A percentile compares a stretch with the other conserved stretches of the same genome.
These are phyloP conservation scores for Plumapathes pennacea DNA, from an alignment of 92 coral and sea anemone genomes.

Conservation along the genomic window DNA sequence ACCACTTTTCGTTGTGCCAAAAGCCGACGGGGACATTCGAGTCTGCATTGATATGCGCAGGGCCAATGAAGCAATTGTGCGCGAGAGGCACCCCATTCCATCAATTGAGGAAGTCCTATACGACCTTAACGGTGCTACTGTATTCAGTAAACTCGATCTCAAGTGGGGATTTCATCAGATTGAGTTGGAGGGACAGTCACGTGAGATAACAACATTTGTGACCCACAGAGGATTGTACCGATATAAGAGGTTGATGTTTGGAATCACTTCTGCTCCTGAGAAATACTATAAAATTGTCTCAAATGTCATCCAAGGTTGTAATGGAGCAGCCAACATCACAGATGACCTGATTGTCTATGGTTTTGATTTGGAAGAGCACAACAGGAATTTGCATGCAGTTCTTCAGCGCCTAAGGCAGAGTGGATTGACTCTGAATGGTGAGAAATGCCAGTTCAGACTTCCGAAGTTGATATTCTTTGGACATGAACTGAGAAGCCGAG, in stretches of 20 bases:
- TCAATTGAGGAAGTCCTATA: conserved; percentile 36
- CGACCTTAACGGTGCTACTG: conserved; percentile 17
- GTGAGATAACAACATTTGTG: conserved; percentile 33
- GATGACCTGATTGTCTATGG: conserved; percentile 45
- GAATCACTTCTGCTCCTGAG: conserved; percentile 36
- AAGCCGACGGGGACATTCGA: conserved; percentile 24
- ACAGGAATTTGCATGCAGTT: conserved; percentile 27
- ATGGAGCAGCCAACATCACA: conserved; percentile 43
- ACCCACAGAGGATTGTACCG: conserved; percentile 39
- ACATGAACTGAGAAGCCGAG: conserved; percentile 40
- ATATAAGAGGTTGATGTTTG: conserved; percentile 34
- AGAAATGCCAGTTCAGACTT: conserved; percentile 48
- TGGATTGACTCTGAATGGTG: conserved; percentile 36
- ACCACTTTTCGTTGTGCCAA: conserved; percentile 33
- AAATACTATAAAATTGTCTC: conserved; percentile 32
- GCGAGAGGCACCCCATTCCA: conserved; percentile 47
- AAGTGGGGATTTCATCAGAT: conserved; percentile 43
- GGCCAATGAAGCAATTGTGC: conserved; percentile 15
- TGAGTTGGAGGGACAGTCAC: conserved; percentile 25
- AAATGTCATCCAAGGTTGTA: conserved; percentile 20
- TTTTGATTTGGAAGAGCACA: conserved; percentile 19
- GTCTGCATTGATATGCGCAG: conserved; percentile 32
- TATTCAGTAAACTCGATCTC: conserved; percentile 20
- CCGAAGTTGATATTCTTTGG: conserved; percentile 47
- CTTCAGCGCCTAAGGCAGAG: conserved; percentile 6